A percentile compares a stretch with the other conserved stretches of the same genome.
Conservation (phyloP, 2,113 vertebrate species). For the Planiliza haematocheilus region DNA sequence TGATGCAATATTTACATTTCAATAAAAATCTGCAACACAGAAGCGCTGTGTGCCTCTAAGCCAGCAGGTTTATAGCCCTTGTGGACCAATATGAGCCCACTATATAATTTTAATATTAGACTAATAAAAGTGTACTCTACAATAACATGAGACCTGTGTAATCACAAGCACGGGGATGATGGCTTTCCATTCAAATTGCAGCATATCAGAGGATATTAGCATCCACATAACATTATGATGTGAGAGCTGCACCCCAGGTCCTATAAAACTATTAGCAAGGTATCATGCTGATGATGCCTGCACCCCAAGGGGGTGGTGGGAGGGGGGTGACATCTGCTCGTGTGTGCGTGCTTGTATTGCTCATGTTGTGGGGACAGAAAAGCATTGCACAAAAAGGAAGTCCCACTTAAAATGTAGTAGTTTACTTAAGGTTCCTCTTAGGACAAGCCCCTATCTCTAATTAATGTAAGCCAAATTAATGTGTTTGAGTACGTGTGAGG, state of each 20-base stretch:
- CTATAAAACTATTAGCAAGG: slow-evolving; percentile 69
- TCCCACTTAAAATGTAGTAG: no score
- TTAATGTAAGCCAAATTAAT: not conserved
- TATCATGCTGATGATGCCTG: slow-evolving; percentile 52
- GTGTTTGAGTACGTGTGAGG: not conserved
- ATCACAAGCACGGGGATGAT: slow-evolving; percentile 38
- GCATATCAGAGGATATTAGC: slow-evolving; percentile 56
- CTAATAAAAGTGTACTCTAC: slow-evolving; percentile 57
- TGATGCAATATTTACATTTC: slow-evolving; percentile 63
- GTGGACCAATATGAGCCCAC: slow-evolving; percentile 39
- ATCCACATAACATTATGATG: slow-evolving; percentile 46
- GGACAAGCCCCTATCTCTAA: not conserved
- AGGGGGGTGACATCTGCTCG: slow-evolving; percentile 44
- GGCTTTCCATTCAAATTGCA: slow-evolving; percentile 29
- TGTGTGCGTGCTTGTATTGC: not conserved
- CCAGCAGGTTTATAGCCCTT: slow-evolving; percentile 34
- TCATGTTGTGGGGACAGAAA: not conserved
- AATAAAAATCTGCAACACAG: slow-evolving; percentile 53
- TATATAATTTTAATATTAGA: slow-evolving; percentile 52
- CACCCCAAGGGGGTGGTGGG: slow-evolving; percentile 26
- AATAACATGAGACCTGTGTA: slow-evolving; percentile 47
- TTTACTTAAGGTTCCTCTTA: not conserved
- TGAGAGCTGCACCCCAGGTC: slow-evolving; percentile 42
- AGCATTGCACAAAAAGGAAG: no score
- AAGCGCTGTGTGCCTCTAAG: slow-evolving; percentile 9